phyloP scores from a whole-genome alignment of 2,888 invertebrate species.

The Dynastes tityus region DNA sequence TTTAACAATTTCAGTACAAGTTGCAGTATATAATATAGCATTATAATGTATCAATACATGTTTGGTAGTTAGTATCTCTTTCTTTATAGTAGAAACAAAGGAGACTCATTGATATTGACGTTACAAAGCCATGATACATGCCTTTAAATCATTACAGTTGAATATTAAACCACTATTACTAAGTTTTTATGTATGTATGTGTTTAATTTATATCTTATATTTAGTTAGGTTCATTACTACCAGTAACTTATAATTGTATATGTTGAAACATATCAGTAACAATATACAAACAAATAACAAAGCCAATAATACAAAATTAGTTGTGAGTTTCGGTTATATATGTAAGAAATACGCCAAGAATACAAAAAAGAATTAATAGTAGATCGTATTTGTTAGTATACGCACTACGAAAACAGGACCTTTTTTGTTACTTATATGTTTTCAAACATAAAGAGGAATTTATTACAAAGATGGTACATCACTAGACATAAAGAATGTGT shows the following conservation, averaged over 20 bases:
- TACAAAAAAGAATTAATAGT: no score
- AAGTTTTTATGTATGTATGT: constrained; percentile 1
- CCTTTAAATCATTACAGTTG: not conserved
- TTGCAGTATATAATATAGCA: constrained; percentile 56
- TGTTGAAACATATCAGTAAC: not conserved
- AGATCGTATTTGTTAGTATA: no score
- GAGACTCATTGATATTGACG: constrained; percentile 11
- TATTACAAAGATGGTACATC: no score
- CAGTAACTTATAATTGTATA: not conserved
- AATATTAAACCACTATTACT: constrained; percentile 14
- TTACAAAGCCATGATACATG: constrained; percentile 15
- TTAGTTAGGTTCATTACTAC: not conserved
- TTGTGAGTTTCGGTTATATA: no score
- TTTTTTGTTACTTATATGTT: no score
- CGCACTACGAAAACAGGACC: no score
- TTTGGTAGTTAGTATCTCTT: constrained; percentile 15
- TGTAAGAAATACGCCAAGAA: not conserved
- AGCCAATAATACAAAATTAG: no score
- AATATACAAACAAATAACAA: not conserved
- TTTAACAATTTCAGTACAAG: constrained; percentile 62
- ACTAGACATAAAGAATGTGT: constrained; percentile 18
- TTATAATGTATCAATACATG: constrained; percentile 56
- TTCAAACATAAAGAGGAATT: no score
- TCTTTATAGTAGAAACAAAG: not conserved
- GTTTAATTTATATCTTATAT: not conserved